Conservation (phyloP, 2,113 vertebrate genomes). For the Hemiprocne comata region DNA sequence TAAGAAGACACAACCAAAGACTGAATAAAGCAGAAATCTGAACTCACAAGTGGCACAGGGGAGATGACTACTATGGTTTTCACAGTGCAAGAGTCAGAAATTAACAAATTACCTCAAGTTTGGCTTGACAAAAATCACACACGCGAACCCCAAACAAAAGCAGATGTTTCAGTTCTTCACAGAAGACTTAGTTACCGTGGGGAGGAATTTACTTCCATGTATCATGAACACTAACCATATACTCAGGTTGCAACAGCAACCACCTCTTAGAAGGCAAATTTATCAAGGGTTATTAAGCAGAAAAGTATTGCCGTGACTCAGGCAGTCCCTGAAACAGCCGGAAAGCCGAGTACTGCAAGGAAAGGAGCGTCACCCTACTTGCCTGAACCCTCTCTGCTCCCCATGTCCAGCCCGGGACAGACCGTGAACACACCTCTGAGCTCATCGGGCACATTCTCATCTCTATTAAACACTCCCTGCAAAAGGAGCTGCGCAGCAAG, state of each 20-base stretch:
- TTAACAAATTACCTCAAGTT: neutral
- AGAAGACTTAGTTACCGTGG: neutral
- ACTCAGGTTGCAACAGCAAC: neutral
- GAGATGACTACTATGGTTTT: accelerated
- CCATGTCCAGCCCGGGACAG: neutral
- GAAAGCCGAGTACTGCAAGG: neutral
- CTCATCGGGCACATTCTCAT: neutral
- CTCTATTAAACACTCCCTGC: neutral
- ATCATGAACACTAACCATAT: accelerated
- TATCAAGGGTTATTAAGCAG: neutral
- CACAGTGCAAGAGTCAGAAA: neutral
- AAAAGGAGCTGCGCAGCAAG: neutral
- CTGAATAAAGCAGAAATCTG: accelerated
- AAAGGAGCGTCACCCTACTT: neutral
- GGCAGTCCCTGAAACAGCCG: neutral
- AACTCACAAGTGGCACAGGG: accelerated
- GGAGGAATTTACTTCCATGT: neutral
- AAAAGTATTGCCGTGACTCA: neutral
- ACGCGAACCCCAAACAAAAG: accelerated
- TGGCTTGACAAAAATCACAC: neutral
- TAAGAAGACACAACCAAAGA: accelerated
- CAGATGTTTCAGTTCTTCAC: accelerated
- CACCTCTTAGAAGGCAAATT: neutral
- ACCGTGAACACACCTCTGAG: no score
- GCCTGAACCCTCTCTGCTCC: no score